A percentile compares a stretch with the other conserved stretches of the same genome.
Evolutionary conservation across 2,797 vertebrate species (phyloP).

Genomic region (Kryptopterus vitreolus): DNA sequence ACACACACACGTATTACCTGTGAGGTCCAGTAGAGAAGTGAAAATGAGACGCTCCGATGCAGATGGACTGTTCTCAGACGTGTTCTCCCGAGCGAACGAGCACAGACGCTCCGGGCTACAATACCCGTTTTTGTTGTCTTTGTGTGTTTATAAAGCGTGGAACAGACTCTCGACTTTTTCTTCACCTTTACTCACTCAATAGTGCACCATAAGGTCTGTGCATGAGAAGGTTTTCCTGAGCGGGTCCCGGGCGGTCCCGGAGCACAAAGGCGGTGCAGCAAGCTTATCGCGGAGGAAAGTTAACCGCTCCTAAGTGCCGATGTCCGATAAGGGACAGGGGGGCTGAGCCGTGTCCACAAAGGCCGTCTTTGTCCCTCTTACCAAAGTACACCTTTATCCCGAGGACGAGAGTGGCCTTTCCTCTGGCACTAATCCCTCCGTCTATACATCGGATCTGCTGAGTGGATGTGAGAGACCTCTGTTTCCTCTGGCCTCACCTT

Average conservation of each 20-base stretch:
- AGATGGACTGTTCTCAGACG: conserved; percentile 12
- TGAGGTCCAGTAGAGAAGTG: background rate
- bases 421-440: conserved; percentile 55
- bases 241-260: background rate
- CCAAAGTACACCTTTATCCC: conserved; percentile 56
- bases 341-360: conserved; percentile 61
- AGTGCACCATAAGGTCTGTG: conserved; percentile 62
- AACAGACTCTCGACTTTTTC: conserved; percentile 54
- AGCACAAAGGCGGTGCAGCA: conserved; percentile 60
- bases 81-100: conserved; percentile 60
- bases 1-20: background rate
- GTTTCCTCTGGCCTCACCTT: conserved; percentile 30
- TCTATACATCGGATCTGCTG: conserved; percentile 45
- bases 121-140: conserved; percentile 71
- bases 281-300: conserved; percentile 58
- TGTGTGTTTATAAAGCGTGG: conserved; percentile 66
- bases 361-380: conserved; percentile 63
- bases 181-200: conserved; percentile 50
- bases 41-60: too few species aligned
- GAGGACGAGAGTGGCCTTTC: conserved; percentile 41
- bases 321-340: conserved; percentile 66
- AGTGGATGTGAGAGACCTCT: conserved; percentile 47
- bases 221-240: conserved; percentile 59
- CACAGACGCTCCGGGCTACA: conserved; percentile 64
- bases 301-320: conserved; percentile 68